Evolutionary conservation across 2,888 invertebrate species (phyloP).

Genomic region (Sinopyrophorus schimmeli): DNA sequence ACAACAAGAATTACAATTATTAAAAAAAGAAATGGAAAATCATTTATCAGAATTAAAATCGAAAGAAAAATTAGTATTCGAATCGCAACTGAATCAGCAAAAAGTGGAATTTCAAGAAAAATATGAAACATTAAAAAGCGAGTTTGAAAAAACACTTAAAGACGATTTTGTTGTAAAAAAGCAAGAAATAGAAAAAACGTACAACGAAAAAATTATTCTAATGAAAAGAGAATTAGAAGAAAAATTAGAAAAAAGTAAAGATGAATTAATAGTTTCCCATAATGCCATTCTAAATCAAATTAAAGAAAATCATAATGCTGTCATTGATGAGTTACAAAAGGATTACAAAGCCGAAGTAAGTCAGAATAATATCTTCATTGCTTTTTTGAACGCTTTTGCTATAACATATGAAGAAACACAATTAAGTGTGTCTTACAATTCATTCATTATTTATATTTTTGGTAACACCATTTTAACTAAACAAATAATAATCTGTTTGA

Average conservation of each 20-base stretch:
- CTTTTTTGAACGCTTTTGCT: no score
- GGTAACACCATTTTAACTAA: no score
- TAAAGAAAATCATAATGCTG: constrained; percentile 62
- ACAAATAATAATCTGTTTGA: background rate
- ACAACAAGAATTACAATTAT: constrained; percentile 55
- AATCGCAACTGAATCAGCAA: constrained; percentile 57
- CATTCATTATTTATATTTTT: no score
- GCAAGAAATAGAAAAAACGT: constrained; percentile 56
- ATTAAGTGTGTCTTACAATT: no score
- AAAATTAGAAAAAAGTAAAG: constrained; percentile 55
- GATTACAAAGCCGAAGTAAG: constrained; percentile 67
- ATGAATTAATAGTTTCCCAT: constrained; percentile 60
- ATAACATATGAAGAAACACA: no score
- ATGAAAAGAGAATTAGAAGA: constrained; percentile 60
- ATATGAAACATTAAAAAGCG: constrained; percentile 43
- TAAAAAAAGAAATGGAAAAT: constrained; percentile 59
- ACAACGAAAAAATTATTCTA: constrained; percentile 58
- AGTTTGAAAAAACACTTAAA: constrained; percentile 50
- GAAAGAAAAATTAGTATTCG: constrained; percentile 50
- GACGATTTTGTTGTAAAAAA: constrained; percentile 48
- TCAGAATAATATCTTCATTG: background rate
- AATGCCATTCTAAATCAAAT: constrained; percentile 60
- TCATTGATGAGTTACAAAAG: constrained; percentile 64
- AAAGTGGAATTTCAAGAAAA: constrained; percentile 50
- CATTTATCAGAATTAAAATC: constrained; percentile 49